phyloP scores from a whole-genome alignment of 2,797 vertebrate genomes.

The Lagodon rhomboides region DNA sequence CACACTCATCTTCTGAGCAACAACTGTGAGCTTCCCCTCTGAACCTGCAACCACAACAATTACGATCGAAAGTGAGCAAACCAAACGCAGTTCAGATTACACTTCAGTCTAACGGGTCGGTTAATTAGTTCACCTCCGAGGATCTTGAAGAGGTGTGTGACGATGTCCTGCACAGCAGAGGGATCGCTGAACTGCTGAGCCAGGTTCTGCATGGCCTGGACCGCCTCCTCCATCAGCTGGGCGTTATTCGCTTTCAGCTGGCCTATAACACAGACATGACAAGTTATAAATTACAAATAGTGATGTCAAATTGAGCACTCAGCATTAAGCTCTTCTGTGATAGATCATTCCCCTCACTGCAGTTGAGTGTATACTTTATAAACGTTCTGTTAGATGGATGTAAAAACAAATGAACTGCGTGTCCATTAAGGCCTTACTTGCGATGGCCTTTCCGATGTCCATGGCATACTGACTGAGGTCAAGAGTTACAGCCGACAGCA shows the following conservation, averaged over 20 bases:
- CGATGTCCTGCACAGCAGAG: slow-evolving; percentile 88
- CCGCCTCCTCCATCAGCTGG: slow-evolving; percentile 94
- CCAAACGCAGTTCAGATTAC: neutral
- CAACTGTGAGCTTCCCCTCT: slow-evolving; percentile 94
- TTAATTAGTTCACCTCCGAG: slow-evolving; percentile 88
- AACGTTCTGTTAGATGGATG: too few species aligned
- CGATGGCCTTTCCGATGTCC: slow-evolving; percentile 94
- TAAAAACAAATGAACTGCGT: neutral
- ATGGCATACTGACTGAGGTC: slow-evolving; percentile 97
- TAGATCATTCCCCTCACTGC: neutral
- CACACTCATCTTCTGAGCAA: slow-evolving; percentile 96
- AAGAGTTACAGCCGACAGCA: slow-evolving; percentile 93
- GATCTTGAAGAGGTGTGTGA: slow-evolving; percentile 94
- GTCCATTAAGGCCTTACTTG: slow-evolving; percentile 86
- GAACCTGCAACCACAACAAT: slow-evolving; percentile 86
- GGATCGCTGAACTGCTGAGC: slow-evolving; percentile 95
- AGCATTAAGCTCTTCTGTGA: neutral
- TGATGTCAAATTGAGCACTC: neutral
- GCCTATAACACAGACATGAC: slow-evolving; percentile 76
- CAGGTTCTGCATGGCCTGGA: slow-evolving; percentile 93
- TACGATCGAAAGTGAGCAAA: slow-evolving; percentile 4
- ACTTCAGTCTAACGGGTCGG: neutral
- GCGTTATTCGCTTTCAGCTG: slow-evolving; percentile 96
- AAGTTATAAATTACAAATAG: too few species aligned
- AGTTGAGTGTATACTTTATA: neutral